Conservation (phyloP, 2,888 invertebrate genomes). For the Calameuta pallipes region DNA sequence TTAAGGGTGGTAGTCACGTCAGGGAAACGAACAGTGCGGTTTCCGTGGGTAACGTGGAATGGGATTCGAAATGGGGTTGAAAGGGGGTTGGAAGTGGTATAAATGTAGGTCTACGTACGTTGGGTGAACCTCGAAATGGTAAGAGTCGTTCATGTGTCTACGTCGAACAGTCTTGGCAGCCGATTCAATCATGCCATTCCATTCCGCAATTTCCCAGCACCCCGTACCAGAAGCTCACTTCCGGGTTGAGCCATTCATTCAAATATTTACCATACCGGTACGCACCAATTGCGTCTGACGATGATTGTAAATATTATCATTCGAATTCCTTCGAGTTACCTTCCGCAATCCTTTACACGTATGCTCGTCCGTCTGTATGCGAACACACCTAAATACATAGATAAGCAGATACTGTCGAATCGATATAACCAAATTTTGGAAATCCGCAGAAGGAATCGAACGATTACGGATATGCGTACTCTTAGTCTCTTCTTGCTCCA, state of each 20-base stretch:
- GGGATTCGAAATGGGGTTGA: neutral
- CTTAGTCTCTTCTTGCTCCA: neutral
- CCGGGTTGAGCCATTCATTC: no score
- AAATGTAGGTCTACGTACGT: neutral
- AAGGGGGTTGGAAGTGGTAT: neutral
- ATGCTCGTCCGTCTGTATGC: no score
- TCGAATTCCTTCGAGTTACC: no score
- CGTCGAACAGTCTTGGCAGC: neutral
- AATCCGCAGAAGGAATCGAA: no score
- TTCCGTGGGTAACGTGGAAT: neutral
- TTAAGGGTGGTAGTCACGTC: neutral
- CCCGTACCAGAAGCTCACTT: neutral
- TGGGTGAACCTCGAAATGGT: neutral
- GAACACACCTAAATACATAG: no score
- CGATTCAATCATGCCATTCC: neutral
- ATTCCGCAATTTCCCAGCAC: neutral
- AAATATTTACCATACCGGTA: no score
- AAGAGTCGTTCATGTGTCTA: slow-evolving; percentile 2
- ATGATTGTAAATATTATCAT: no score
- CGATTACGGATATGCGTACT: neutral
- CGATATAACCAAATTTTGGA: neutral
- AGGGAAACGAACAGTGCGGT: neutral
- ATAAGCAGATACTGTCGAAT: neutral
- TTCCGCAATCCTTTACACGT: no score
- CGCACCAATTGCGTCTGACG: no score